A percentile compares a stretch with the other conserved stretches of the same genome.
phyloP scores from a whole-genome alignment of 2,888 invertebrate genomes.

The Nomada lathburiana region DNA sequence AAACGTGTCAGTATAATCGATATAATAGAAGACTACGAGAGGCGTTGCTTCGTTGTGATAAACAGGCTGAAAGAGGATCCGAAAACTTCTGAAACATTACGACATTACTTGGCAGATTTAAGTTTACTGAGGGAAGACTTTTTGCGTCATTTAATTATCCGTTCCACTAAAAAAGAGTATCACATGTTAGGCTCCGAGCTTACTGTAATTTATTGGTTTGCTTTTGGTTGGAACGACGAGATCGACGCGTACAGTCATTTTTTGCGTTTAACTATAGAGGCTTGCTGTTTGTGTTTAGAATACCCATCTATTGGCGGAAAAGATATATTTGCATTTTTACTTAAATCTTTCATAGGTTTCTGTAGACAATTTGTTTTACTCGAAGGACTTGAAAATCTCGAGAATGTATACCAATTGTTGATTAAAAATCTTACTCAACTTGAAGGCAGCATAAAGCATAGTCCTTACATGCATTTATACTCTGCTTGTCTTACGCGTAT shows the following conservation, averaged over 20 bases:
- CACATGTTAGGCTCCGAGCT: constrained; percentile 62
- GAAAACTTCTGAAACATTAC: constrained; percentile 44
- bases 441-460: constrained; percentile 42
- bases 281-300: constrained; percentile 72
- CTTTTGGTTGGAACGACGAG: constrained; percentile 69
- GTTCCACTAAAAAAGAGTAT: constrained; percentile 74
- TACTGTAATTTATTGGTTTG: constrained; percentile 53
- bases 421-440: constrained; percentile 54
- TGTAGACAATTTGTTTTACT: constrained; percentile 43
- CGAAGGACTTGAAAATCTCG: constrained; percentile 30
- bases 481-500: constrained; percentile 37
- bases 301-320: constrained; percentile 65
- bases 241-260: constrained; percentile 71
- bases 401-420: constrained; percentile 52
- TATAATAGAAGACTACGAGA: constrained; percentile 74
- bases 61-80: constrained; percentile 58
- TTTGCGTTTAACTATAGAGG: constrained; percentile 72
- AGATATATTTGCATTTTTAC: constrained; percentile 70
- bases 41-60: constrained; percentile 68
- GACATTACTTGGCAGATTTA: constrained; percentile 44
- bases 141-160: constrained; percentile 75
- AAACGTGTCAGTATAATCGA: constrained; percentile 55
- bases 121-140: constrained; percentile 68
- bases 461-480: constrained; percentile 52
- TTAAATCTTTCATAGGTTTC: constrained; percentile 68